Conservation (phyloP, 2,888 invertebrate species). For the Lymantria monacha region DNA sequence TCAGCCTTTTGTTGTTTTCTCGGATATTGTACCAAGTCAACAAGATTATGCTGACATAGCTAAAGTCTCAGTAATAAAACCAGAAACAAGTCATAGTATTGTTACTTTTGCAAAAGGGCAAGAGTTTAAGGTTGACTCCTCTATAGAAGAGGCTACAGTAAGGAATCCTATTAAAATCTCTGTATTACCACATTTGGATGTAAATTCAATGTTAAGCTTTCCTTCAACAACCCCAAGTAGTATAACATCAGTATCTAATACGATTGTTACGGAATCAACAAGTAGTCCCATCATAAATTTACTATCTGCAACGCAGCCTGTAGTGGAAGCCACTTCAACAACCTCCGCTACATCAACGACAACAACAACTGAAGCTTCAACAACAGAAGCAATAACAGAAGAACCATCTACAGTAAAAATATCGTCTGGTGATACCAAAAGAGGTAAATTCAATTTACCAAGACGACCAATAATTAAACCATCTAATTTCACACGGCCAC, state of each 20-base stretch:
- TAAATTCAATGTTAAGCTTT: conserved; percentile 28
- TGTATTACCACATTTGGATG: conserved; percentile 35
- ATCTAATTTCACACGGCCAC: conserved; percentile 55
- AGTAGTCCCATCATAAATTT: conserved; percentile 41
- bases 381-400: conserved; percentile 46
- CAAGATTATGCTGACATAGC: conserved; percentile 58
- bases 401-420: conserved; percentile 59
- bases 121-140: conserved; percentile 59
- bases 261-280: conserved; percentile 25
- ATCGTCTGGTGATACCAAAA: conserved; percentile 57
- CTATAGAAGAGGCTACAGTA: conserved; percentile 43
- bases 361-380: conserved; percentile 41
- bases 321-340: conserved; percentile 17
- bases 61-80: conserved; percentile 56
- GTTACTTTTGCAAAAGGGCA: conserved; percentile 68
- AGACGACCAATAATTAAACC: conserved; percentile 62
- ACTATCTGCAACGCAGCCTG: conserved; percentile 32
- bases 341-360: conserved; percentile 29
- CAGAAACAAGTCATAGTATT: conserved; percentile 59
- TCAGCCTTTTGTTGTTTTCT: conserved; percentile 74
- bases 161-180: conserved; percentile 57
- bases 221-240: conserved; percentile 31
- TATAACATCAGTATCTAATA: conserved; percentile 22
- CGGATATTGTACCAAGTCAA: conserved; percentile 58
- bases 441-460: conserved; percentile 68